These are phyloP conservation scores for Campoletis sonorensis DNA, from an alignment of 1,140 invertebrate species.

Conservation along the genomic window DNA sequence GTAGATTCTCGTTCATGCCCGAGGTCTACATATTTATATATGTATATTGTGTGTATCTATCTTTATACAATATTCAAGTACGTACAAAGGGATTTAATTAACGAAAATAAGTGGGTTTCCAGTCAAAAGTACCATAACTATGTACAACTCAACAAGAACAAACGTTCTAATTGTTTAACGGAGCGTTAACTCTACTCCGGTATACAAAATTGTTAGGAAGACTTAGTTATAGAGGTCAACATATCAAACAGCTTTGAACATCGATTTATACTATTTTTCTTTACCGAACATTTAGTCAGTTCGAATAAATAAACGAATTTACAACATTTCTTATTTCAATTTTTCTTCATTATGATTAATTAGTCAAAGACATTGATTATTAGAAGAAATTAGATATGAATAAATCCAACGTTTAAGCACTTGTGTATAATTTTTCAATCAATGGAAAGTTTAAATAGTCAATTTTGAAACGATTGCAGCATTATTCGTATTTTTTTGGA, in stretches of 20 bases:
- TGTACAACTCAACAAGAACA: not conserved
- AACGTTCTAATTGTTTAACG: constrained; percentile 27
- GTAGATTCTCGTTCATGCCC: constrained; percentile 4
- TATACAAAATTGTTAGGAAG: constrained; percentile 15
- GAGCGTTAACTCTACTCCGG: not conserved
- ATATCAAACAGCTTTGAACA: not conserved
- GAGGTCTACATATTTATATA: not conserved
- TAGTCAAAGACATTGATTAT: too few species aligned
- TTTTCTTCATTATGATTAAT: too few species aligned
- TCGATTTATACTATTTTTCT: too few species aligned
- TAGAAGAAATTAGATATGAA: too few species aligned
- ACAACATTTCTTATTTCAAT: too few species aligned
- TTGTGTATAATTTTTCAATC: too few species aligned
- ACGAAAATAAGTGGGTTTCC: constrained; percentile 43
- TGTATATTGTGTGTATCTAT: constrained; percentile 13
- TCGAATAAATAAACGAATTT: too few species aligned
- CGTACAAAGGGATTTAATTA: constrained; percentile 51
- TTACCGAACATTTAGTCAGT: too few species aligned
- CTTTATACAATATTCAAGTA: not conserved
- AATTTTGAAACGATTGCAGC: too few species aligned
- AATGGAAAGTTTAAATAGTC: too few species aligned
- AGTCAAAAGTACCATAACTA: constrained; percentile 1
- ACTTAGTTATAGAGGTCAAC: constrained; percentile 5
- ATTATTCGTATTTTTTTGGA: too few species aligned
- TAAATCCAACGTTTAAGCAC: too few species aligned